Evolutionary conservation across 92 coral and sea anemone species (phyloP).

Genomic region (Phenganax subtilis): DNA sequence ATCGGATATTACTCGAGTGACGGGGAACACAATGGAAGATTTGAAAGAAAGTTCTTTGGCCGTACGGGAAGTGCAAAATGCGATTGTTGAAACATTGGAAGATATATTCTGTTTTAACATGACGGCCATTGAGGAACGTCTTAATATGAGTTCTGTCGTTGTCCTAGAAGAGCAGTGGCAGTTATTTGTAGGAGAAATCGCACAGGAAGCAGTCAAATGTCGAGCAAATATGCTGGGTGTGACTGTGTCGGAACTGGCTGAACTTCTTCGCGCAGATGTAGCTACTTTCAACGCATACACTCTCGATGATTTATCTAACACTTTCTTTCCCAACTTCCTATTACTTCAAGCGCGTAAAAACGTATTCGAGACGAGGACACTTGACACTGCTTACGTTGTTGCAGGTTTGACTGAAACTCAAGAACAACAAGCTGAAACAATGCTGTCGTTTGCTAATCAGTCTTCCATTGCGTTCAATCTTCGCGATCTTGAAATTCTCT

Average conservation of each 20-base stretch:
- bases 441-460: constrained; percentile 22
- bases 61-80: constrained; percentile 23
- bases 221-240: constrained; percentile 27
- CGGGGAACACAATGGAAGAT: constrained; percentile 17
- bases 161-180: constrained; percentile 22
- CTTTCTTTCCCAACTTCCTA: constrained; percentile 31
- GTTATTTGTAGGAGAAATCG: constrained; percentile 27
- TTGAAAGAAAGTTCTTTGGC: constrained; percentile 25
- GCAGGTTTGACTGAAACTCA: neutral
- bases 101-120: constrained; percentile 35
- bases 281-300: constrained; percentile 7
- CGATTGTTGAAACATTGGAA: constrained; percentile 30
- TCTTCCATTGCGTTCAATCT: constrained; percentile 1
- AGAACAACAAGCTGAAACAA: constrained; percentile 9
- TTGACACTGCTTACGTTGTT: neutral
- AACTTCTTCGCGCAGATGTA: constrained; percentile 24
- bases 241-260: constrained; percentile 20
- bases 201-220: constrained; percentile 23
- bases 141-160: constrained; percentile 6
- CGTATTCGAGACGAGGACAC: constrained; percentile 15
- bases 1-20: constrained; percentile 30
- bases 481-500: constrained; percentile 38
- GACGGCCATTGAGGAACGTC: constrained; percentile 20
- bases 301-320: constrained; percentile 22
- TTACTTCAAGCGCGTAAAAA: constrained; percentile 25